Evolutionary conservation across 2,113 vertebrate genomes (phyloP), one percentile per base, ranked within the genome.

Genomic region (Alces alces): DNA sequence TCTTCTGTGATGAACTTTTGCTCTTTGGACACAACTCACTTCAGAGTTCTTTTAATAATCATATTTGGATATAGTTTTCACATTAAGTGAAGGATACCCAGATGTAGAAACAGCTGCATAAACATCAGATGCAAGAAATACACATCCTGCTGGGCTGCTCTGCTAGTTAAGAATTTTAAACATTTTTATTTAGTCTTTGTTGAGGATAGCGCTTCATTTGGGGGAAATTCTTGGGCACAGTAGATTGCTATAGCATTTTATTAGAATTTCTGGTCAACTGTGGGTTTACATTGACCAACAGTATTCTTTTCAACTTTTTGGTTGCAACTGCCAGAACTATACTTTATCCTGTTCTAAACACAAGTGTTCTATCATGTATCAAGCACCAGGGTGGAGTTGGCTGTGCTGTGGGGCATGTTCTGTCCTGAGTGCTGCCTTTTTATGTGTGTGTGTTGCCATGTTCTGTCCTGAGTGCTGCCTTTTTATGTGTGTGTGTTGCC

Each of bases 381-480:
- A 64, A 64, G 60, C 7, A 1, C 30, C 30, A 33, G 6, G 30
- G 30, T 64, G 60, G 60, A 45, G 58, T 11, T 11, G 11, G 28
- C 47, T 50, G 47, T 50, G 2, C 47, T 50, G 12, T 0, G 12
- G 47, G 47, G 47, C 47, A 47, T 47, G 47, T 47, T 47, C 47
- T 10, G 11, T 47, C 47, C 47, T 45, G 60, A 33, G 30, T 64
- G 30, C 60, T 4, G 3, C 3, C 61, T 16, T 15, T 64, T 64
- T 3, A 64, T 7, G 2, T 2, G 15, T 33, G 61, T n/a, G n/a
- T n/a, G n/a, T n/a, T n/a, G n/a, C 3, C 12, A 6, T 60, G 5
- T 60, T 60, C 58, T 6, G 0, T 60, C 58, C 58, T 30, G 60
- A 33, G 30, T 64, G 30, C 60, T 4, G 3, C 3, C 60, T 16